Evolutionary conservation across 2,113 vertebrate species (phyloP), one percentile per base, ranked within the genome.

Genomic region (Chamaea fasciata): DNA sequence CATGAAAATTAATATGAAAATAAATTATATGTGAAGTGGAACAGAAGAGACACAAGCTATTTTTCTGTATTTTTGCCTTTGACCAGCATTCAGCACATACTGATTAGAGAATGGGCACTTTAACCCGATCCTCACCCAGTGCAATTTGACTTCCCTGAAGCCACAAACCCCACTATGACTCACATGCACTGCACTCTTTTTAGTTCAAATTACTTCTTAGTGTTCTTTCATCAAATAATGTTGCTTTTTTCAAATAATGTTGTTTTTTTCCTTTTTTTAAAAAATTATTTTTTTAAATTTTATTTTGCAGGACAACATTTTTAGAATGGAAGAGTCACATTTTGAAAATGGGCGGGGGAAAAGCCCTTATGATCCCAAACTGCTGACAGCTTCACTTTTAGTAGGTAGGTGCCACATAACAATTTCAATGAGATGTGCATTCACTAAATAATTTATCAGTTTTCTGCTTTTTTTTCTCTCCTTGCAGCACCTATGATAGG

Each of bases 301-400:
- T 6, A 15, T 81, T 28, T 64, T 96, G 55, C 96, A 99, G 99
- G 99, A 99, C 96, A 98, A 98, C 80, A 97, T 99, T 90, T 99
- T 99, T 97, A 98, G 98, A 87, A 97, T 99, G 79, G 98, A 98
- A 90, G 97, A 98, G 9, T 98, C 98, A 28, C 98, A 98, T 87
- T 97, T 99, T 94, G 99, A 99, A 97, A 99, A 99, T 55, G 99
- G 99, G 79, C 97, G 99, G 63, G 99, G 99, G 44, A 99, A 99
- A 97, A 99, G 99, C 89, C 99, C 99, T 7, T 99, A 99, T 65
- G 99, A 99, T 95, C 99, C 99, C 31, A 99, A 99, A 97, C 97
- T 99, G 83, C 98, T 98, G 96, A 99, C 99, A 44, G 99, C 99
- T 60, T 99, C 99, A 89, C 98, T 99, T 96, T 98, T 99, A 96